A percentile compares a stretch with the other conserved stretches of the same genome.
phyloP scores from a whole-genome alignment of 1,140 invertebrate genomes.

The Hyposmocoma kahamanoa region DNA sequence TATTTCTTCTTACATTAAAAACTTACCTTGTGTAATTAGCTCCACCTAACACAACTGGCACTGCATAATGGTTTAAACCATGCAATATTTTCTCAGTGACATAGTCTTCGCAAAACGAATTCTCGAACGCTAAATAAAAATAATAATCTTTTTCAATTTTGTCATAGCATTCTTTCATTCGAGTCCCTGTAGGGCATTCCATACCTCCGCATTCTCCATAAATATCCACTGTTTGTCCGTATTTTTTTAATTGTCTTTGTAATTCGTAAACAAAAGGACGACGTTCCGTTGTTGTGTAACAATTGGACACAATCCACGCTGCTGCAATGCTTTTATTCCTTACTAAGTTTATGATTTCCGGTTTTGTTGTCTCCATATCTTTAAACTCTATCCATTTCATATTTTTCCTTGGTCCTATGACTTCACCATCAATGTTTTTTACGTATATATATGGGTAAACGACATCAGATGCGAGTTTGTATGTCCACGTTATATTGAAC shows the following conservation, averaged over 20 bases:
- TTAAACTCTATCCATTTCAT: conserved; percentile 37
- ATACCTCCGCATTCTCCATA: conserved; percentile 76
- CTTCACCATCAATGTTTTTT: conserved; percentile 30
- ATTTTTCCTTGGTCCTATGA: conserved; percentile 39
- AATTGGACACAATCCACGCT: conserved; percentile 77
- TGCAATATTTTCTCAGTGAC: conserved; percentile 62
- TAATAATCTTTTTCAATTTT: conserved; percentile 67
- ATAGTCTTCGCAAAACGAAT: conserved; percentile 74
- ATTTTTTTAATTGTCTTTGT: conserved; percentile 58
- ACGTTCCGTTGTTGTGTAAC: conserved; percentile 65
- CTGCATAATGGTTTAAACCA: conserved; percentile 1
- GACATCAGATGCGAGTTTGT: conserved; percentile 78
- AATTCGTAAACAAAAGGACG: conserved; percentile 74
- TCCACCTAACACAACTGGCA: conserved; percentile 16
- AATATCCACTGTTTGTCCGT: conserved; percentile 71
- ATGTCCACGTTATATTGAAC: conserved; percentile 81
- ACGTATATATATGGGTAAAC: conserved; percentile 71
- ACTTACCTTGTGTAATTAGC: conserved; percentile 44
- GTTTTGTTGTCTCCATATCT: conserved; percentile 32
- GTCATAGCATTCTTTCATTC: conserved; percentile 43
- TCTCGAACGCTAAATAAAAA: conserved; percentile 81
- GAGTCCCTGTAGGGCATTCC: conserved; percentile 25
- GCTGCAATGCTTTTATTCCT: conserved; percentile 46
- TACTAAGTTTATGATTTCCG: conserved; percentile 27
- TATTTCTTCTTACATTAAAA: too few relatives aligned